Percentiles rank a stretch among this genome's conserved stretches.
These are phyloP conservation scores for Heliconius hermathena DNA, from an alignment of 1,140 invertebrate genomes.

Conservation along the genomic window DNA sequence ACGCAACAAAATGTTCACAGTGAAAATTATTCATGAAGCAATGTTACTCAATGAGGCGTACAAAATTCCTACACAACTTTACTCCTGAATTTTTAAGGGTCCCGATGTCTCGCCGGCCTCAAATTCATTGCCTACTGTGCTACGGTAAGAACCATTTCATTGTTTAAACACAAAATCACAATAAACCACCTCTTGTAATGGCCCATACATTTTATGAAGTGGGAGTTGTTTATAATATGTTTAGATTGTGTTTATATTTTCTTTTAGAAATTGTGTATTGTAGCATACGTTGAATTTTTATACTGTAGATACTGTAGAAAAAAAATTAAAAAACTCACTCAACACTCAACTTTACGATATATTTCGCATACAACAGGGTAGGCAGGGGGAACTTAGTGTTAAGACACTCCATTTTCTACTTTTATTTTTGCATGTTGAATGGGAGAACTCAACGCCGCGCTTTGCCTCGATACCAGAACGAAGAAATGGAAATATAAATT, in stretches of 20 bases:
- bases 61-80: constrained; percentile 63
- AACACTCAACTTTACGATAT: too few species aligned
- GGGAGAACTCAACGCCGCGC: too few species aligned
- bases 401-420: too few species aligned
- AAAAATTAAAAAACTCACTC: too few species aligned
- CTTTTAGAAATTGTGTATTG: neutral
- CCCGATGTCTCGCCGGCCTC: constrained; percentile 63
- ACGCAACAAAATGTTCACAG: constrained; percentile 54
- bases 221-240: neutral
- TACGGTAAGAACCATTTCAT: constrained; percentile 70
- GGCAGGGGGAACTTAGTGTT: too few species aligned
- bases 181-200: constrained; percentile 71
- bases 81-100: constrained; percentile 67
- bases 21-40: constrained; percentile 75
- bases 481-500: too few species aligned
- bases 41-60: constrained; percentile 77
- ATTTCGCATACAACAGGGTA: too few species aligned
- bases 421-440: too few species aligned
- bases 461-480: too few species aligned
- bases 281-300: too few species aligned
- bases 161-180: constrained; percentile 78
- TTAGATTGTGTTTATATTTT: neutral
- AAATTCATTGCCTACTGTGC: constrained; percentile 68
- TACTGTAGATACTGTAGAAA: too few species aligned
- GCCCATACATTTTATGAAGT: constrained; percentile 70